phyloP scores from a whole-genome alignment of 2,888 invertebrate genomes.

The Laothoe populi region DNA sequence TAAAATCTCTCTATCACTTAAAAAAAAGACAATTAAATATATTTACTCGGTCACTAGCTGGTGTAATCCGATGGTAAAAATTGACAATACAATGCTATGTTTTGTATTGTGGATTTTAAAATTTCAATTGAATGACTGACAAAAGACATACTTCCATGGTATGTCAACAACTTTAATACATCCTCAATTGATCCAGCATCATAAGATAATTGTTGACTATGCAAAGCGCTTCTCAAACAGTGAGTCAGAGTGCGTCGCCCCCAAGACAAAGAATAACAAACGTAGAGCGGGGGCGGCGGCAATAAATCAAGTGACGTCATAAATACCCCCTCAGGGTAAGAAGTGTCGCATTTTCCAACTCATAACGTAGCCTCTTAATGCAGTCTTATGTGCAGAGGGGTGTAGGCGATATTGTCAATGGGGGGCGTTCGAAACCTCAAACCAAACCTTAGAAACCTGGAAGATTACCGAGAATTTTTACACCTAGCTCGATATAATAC shows the following conservation, averaged over 20 bases:
- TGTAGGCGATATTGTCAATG: constrained; percentile 33
- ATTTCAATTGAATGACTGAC: too few species aligned
- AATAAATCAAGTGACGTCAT: constrained; percentile 62
- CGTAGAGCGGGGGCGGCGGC: constrained; percentile 49
- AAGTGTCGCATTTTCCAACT: constrained; percentile 64
- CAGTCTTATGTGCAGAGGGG: constrained; percentile 39
- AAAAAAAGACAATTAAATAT: too few species aligned
- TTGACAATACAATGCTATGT: too few species aligned
- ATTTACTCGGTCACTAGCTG: too few species aligned
- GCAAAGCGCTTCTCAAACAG: constrained; percentile 21
- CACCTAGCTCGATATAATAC: too few species aligned
- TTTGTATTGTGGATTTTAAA: too few species aligned
- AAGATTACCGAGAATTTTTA: too few species aligned
- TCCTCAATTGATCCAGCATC: constrained; percentile 10
- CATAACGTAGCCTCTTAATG: constrained; percentile 53
- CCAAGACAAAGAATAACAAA: constrained; percentile 57
- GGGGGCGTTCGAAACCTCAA: neutral
- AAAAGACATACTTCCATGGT: too few species aligned
- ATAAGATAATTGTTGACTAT: constrained; percentile 21
- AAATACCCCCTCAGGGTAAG: constrained; percentile 55
- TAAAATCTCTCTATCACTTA: too few species aligned
- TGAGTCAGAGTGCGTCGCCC: constrained; percentile 55
- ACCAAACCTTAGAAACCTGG: neutral
- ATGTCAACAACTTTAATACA: neutral
- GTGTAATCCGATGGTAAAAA: too few species aligned